These are phyloP conservation scores for Hemiprocne comata DNA, from an alignment of 2,113 vertebrate genomes.

Conservation along the genomic window DNA sequence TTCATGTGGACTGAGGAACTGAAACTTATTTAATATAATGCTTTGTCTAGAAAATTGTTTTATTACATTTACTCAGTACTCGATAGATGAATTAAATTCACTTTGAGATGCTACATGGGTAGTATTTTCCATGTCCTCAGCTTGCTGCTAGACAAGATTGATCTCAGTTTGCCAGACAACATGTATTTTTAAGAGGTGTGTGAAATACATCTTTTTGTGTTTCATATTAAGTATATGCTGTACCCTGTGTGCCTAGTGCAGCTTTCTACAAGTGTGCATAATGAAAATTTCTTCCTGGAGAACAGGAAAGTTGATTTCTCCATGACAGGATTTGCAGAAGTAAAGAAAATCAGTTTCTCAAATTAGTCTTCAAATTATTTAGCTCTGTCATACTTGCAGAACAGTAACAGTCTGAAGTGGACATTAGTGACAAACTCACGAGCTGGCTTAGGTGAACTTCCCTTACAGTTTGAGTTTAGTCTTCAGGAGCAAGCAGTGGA, in stretches of 20 bases:
- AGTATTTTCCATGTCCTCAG: not conserved
- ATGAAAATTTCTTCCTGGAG: not conserved
- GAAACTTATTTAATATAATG: not conserved
- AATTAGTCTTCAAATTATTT: not conserved
- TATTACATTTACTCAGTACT: not conserved
- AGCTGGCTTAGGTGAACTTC: not conserved
- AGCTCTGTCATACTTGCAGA: not conserved
- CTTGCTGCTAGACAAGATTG: not conserved
- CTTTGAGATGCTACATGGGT: not conserved
- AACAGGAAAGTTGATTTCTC: not conserved
- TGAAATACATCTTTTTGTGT: not conserved
- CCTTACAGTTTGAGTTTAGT: not conserved
- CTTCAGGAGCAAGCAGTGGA: not conserved
- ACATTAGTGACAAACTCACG: not conserved
- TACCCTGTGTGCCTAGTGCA: not conserved
- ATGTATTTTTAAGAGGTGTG: not conserved
- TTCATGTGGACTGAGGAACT: not conserved
- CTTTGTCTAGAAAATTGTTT: not conserved
- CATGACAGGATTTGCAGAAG: not conserved
- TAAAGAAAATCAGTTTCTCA: not conserved
- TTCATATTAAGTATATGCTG: not conserved
- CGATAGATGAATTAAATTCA: not conserved
- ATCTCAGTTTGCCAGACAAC: not conserved
- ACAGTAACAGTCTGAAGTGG: not conserved
- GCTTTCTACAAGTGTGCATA: not conserved